phyloP scores from a whole-genome alignment of 2,113 vertebrate genomes.

The Varanus komodoensis region DNA sequence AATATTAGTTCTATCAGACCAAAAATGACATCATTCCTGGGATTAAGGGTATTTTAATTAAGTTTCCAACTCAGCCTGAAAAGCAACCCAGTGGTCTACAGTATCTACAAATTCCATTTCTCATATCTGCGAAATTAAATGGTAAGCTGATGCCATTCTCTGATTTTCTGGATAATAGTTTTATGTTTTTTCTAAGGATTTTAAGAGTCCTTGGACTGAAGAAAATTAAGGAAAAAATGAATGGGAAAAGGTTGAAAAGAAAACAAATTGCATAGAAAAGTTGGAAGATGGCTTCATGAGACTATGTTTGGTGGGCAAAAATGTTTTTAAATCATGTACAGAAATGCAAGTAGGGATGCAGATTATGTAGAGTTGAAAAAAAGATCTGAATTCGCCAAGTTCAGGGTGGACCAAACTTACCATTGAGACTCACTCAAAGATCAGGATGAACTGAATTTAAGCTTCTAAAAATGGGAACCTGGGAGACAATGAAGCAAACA shows the following conservation, averaged over 20 bases:
- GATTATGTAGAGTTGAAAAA: too few species aligned
- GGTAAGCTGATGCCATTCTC: neutral
- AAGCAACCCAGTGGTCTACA: slow-evolving; percentile 36
- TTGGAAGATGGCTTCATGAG: too few species aligned
- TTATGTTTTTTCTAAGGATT: neutral
- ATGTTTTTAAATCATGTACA: too few species aligned
- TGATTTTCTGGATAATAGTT: slow-evolving; percentile 15
- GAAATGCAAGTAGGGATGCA: too few species aligned
- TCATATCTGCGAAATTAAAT: slow-evolving; percentile 11
- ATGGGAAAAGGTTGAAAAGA: neutral
- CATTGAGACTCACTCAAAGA: too few species aligned
- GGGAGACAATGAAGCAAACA: too few species aligned
- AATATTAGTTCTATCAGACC: neutral
- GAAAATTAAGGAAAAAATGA: neutral
- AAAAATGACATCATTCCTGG: slow-evolving; percentile 27
- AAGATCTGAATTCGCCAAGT: too few species aligned
- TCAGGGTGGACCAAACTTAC: too few species aligned
- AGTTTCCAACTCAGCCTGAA: slow-evolving; percentile 67
- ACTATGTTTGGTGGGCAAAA: too few species aligned
- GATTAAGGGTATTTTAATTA: slow-evolving; percentile 73
- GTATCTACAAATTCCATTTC: slow-evolving; percentile 51
- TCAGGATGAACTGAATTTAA: too few species aligned
- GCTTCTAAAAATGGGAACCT: too few species aligned
- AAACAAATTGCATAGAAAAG: too few species aligned
- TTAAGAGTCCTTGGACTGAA: neutral